Evolutionary conservation across 2,797 vertebrate species (phyloP), one percentile per base, ranked within the genome.

Genomic region (Mionectes olivaceus): DNA sequence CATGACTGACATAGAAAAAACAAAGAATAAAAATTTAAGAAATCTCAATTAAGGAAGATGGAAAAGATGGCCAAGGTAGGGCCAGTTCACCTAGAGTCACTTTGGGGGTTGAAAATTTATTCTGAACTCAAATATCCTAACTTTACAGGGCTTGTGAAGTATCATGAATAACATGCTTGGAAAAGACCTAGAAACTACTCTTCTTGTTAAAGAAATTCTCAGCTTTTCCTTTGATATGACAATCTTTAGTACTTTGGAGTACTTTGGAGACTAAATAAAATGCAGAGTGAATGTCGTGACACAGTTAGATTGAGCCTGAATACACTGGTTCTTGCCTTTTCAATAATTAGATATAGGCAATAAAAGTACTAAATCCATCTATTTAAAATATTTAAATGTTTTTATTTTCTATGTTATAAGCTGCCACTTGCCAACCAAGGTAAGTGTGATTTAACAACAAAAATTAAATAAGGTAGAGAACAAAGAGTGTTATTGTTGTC

Each of bases 331-430:
- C 56, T 78, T 93, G 22, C 17, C 22, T 73, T 90, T 76, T 90
- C 67, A 60, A 0, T 69, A 13, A 23, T 90, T 93, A 56, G 7
- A 39, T 60, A 13, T 25, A 84, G 49, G 16, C 53, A 74, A 9
- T 87, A 67, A 89, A 81, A 90, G n/a, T 71, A 63, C 10, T 68
- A 53, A 90, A 59, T 71, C 39, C 8, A 50, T 55, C 22, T 57
- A 37, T 69, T 75, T 69, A 64, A 90, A 84, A 46, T 92, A 70
- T 63, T 90, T 52, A 77, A 87, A 84, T 76, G 3, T 55, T 93
- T 82, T 81, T 83, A 81, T 94, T 94, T 96, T 90, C 70, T 92
- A 0, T 63, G 19, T 88, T 95, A 39, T 93, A 87, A 93, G 59
- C 74, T 87, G 74, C 67, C 55, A 83, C 88, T 93, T 93, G 70